Evolutionary conservation across 2,888 invertebrate genomes (phyloP), one percentile per base, ranked within the genome.

Genomic region (Dermolepida albohirtum): DNA sequence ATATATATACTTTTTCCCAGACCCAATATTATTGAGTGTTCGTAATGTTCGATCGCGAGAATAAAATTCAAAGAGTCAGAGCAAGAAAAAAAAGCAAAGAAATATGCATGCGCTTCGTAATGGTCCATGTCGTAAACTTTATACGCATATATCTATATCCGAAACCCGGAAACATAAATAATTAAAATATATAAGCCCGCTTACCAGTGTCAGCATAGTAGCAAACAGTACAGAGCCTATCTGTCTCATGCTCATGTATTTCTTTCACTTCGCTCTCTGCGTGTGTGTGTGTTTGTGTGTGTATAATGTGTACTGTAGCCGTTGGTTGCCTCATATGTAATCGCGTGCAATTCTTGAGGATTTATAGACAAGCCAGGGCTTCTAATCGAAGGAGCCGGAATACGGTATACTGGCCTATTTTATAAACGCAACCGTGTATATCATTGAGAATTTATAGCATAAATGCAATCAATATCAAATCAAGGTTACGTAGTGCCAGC

Each of bases 391-490:
- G 43, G 59, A 67, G 62, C 68, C 65, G 57, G 68, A 65, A 43
- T 65, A 68, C 68, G 68, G 68, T 68, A 68, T 65, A 59, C 50
- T 65, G 68, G 62, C 68, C 68, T 65, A 68, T 68, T 68, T 68
- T 68, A 68, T 65, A 65, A 68, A 68, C 57, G 51, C 44, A 34
- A 49, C 50, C 64, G 44, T 44, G 64, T 66, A 65, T 50, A 57
- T 68, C 65, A 65, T 68, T 59, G 63, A 39, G 39, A 64, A 63
- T 67, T 68, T 65, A 65, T 68, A 59, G 68, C 68, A 57, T 65
- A 64, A 64, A 47, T 64, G 68, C 51, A 57, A 64, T 65, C 68
- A 68, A 63, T 65, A 54, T 65, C 62, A 62, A 68, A 68, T 65
- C 65, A 68, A 51, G 62, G 64, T 65, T 65, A 65, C 51, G 44